Evolutionary conservation across 2,113 vertebrate species (phyloP), one percentile per base, ranked within the genome.

Genomic region (Monarcha castaneiventris): DNA sequence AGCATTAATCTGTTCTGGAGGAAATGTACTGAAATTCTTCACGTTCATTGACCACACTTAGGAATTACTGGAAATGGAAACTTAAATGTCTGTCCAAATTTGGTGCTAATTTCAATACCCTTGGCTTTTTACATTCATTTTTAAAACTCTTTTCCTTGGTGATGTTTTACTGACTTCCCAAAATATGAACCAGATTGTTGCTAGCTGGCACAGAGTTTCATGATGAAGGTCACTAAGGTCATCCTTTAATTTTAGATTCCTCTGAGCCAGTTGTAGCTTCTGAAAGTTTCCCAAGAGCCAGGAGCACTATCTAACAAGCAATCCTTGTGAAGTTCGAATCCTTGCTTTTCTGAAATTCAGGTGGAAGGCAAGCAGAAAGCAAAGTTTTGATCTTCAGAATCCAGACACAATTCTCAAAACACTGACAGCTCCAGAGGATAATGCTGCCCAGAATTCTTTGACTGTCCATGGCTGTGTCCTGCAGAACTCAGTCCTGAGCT

Each of bases 21-120:
- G 72, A 94, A 94, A 90, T 52, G 79, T 66, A 84, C 82, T 84
- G 72, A 96, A 90, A 88, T 86, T 93, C 67, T 89, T 90, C 22
- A 7, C 52, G 41, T 94, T 93, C 92, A 26, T 86, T 90, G 82
- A 84, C 39, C 59, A 77, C 85, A 49, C 32, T 88, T 76, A 61
- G 32, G 76, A 93, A 90, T 90, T 72, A 88, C 55, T 77, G 44
- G 64, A 93, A 90, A 88, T 64, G 71, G 67, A 86, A 93, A 83
- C 62, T 80, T 55, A 86, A 95, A 78, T 39, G 52, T 3, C 72
- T 74, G 30, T 54, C 39, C 35, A 80, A 48, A 86, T 83, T 83
- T 58, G 68, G 44, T 84, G 61, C 19, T 49, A 68, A 81, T 87
- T 84, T 87, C 82, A 54, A 78, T 89, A 79, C 14, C 26, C 41